These are phyloP conservation scores for Astropecten irregularis DNA, from an alignment of 53 echinoderm and acorn worm genomes.

Conservation along the genomic window DNA sequence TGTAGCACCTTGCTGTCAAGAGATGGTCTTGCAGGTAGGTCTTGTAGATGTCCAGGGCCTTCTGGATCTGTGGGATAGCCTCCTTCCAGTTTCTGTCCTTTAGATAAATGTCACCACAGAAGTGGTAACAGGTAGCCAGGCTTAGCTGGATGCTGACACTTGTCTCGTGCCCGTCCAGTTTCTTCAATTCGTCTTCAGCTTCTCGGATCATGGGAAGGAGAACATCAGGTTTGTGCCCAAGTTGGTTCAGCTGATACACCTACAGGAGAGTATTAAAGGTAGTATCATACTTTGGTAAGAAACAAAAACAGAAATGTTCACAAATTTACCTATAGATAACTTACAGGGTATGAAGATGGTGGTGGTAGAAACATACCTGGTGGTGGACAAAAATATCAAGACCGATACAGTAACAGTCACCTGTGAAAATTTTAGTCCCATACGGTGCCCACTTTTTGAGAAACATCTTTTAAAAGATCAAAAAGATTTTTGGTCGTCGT, in stretches of 20 bases:
- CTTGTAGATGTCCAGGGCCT: conserved; percentile 63
- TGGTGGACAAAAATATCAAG: no score
- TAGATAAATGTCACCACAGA: conserved; percentile 69
- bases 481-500: no score
- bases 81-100: conserved; percentile 43
- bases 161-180: conserved; percentile 26
- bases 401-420: no score
- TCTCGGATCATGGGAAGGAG: conserved; percentile 70
- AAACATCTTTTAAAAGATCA: no score
- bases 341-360: no score
- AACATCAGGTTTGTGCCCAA: conserved; percentile 65
- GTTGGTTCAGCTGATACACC: conserved; percentile 64
- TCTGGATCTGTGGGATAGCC: conserved; percentile 62
- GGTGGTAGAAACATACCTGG: no score
- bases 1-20: conserved; percentile 71
- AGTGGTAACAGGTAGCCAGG: conserved; percentile 75
- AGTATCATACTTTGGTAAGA: no score
- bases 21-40: conserved; percentile 66
- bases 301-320: no score
- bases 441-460: no score
- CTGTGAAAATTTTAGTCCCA: no score
- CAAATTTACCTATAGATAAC: no score
- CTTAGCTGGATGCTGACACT: conserved; percentile 65
- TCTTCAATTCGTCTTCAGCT: conserved; percentile 61
- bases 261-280: background rate